Conservation (phyloP, 23 tunicate genomes). For the Phallusia fumigata region DNA sequence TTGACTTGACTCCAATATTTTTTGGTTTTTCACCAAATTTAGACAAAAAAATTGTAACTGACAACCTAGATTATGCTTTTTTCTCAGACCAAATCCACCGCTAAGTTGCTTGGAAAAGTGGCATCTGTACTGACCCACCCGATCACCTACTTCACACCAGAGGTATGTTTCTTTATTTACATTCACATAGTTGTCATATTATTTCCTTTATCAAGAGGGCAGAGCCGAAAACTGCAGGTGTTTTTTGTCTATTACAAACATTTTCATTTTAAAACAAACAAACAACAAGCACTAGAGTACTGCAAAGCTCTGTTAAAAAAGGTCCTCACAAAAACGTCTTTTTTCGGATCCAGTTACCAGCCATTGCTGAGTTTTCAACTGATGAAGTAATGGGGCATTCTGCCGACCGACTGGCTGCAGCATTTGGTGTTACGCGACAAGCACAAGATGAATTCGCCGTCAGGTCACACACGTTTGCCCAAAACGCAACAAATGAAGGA, state of each 20-base stretch:
- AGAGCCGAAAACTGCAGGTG: too few relatives aligned
- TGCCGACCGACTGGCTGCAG: conserved; percentile 96
- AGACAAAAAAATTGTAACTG: too few relatives aligned
- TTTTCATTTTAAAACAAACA: too few relatives aligned
- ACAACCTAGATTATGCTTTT: too few relatives aligned
- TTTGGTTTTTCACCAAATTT: too few relatives aligned
- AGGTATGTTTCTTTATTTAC: conserved; percentile 40
- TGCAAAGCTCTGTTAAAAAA: too few relatives aligned
- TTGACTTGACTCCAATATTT: too few relatives aligned
- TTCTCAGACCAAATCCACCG: conserved; percentile 72
- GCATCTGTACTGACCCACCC: conserved; percentile 62
- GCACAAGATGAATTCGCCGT: conserved; percentile 93
- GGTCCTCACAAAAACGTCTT: too few relatives aligned
- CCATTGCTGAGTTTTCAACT: conserved; percentile 97
- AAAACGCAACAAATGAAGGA: conserved; percentile 88
- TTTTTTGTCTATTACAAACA: too few relatives aligned
- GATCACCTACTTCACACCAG: conserved; percentile 71
- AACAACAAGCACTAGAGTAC: too few relatives aligned
- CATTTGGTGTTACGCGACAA: conserved; percentile 73
- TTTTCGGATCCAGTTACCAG: conserved; percentile 61
- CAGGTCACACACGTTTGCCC: conserved; percentile 86
- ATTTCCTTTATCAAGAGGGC: too few relatives aligned
- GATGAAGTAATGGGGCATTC: conserved; percentile 98
- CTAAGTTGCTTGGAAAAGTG: conserved; percentile 47
- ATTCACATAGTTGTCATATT: too few relatives aligned